Percentiles rank a stretch among this genome's conserved stretches.
These are phyloP conservation scores for Melieria omissa DNA, from an alignment of 2,888 invertebrate species.

Conservation along the genomic window DNA sequence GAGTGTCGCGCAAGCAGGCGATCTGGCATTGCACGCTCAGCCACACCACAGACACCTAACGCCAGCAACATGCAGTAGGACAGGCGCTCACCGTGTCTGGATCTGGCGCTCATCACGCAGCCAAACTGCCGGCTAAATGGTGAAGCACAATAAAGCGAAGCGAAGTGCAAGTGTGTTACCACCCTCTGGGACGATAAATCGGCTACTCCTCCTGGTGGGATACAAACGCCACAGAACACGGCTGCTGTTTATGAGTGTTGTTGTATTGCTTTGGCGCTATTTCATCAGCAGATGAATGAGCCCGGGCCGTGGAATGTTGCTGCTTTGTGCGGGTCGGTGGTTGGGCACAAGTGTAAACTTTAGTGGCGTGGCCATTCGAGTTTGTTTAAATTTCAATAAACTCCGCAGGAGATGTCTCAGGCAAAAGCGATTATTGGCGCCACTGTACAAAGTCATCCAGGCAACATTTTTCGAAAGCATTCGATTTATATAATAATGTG, in stretches of 20 bases:
- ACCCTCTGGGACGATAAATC: slow-evolving; percentile 63
- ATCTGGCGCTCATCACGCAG: slow-evolving; percentile 43
- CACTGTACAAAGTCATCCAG: slow-evolving; percentile 13
- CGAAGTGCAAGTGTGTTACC: slow-evolving; percentile 45
- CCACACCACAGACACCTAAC: background rate
- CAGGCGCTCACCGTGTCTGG: slow-evolving; percentile 25
- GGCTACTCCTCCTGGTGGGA: slow-evolving; percentile 55
- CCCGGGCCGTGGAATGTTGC: slow-evolving; percentile 25
- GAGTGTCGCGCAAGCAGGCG: no score
- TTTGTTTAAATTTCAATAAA: slow-evolving; percentile 45
- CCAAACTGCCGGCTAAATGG: slow-evolving; percentile 9
- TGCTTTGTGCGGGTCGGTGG: slow-evolving; percentile 1
- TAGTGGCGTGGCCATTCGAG: slow-evolving; percentile 28
- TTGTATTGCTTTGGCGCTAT: slow-evolving; percentile 1
- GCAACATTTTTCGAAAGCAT: background rate
- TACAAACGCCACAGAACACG: slow-evolving; percentile 36
- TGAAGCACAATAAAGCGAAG: no score
- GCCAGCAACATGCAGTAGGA: slow-evolving; percentile 7
- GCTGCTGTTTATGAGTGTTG: slow-evolving; percentile 13
- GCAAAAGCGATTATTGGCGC: slow-evolving; percentile 43
- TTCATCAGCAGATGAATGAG: slow-evolving; percentile 36
- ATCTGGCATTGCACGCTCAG: no score
- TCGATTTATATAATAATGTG: no score
- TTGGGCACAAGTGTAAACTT: slow-evolving; percentile 8
- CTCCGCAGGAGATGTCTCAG: slow-evolving; percentile 43